Base-by-base conservation (phyloP, 2,888 invertebrate species). In the Chalcosyrphus nemorum region DNA sequence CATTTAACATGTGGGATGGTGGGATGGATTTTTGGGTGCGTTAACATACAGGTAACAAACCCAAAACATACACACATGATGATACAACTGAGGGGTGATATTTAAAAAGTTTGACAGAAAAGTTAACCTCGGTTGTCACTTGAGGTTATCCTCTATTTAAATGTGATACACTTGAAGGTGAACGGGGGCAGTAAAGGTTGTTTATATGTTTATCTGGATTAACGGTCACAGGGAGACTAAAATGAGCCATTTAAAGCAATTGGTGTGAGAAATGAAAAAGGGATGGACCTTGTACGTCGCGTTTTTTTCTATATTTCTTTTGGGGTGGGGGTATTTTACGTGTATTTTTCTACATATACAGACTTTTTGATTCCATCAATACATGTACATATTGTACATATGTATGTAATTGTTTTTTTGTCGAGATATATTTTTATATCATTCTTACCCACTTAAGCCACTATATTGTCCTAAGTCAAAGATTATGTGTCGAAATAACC, bases 121-220 rank as follows among this genome's bases (percentile, higher is more conserved):
- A 72, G 71, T 74, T 84, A 78, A 78, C 78, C 78, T 78, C 66
- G 47, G 74, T 78, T 84, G 82, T 84, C 82, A 84, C 78, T 84
- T 84, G 82, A 84, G 82, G 78, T 84, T 78, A 68, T 78, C 61
- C 68, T 74, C 56, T 63, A n/a, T 56, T 72, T 78, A 50, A 84
- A 84, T 74, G 29, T 57, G 68, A 78, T 78, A 63, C 52, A 68
- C 52, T 29, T 21, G 9, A 15, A 43, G 56, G 56, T 52, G 19
- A 54, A 41, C 57, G 17, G 32, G 66, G 35, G 50, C n/a, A 50
- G 70, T 35, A 57, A 35, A 45, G 41, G 21, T 65, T 71, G 47
- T 57, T 71, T 61, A 13, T 43, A 41, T 76, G 54, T 38, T 77
- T 50, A 66, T 45, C 52, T 5, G 54, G 72, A 72, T 68, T 63